phyloP scores from a whole-genome alignment of 2,113 vertebrate genomes.

The Zeus faber region DNA sequence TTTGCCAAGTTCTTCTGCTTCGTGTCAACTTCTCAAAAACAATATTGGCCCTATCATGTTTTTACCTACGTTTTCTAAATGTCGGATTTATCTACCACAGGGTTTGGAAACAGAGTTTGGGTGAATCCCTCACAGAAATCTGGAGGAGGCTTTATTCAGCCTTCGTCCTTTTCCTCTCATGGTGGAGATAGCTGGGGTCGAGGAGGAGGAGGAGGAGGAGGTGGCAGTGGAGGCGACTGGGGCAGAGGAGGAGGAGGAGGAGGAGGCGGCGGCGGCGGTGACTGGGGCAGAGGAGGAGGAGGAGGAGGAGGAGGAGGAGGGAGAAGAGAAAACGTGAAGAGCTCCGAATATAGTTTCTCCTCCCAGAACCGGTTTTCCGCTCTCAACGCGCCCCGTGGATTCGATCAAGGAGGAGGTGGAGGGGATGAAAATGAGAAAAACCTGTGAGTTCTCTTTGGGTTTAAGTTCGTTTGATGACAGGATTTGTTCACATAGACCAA shows the following conservation, averaged over 20 bases:
- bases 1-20: too few species aligned
- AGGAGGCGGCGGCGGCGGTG: constrained; percentile 57
- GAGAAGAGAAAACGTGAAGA: constrained; percentile 54
- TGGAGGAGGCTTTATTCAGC: constrained; percentile 76
- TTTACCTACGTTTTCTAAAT: too few species aligned
- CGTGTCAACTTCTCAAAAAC: too few species aligned
- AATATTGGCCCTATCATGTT: too few species aligned
- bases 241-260: constrained; percentile 56
- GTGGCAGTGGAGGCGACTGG: constrained; percentile 58
- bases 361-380: constrained; percentile 78
- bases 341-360: constrained; percentile 67
- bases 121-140: constrained; percentile 76
- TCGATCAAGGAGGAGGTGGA: constrained; percentile 52
- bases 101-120: constrained; percentile 76
- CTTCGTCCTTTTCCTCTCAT: constrained; percentile 78
- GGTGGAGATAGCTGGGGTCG: constrained; percentile 48
- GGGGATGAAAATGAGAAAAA: constrained; percentile 80
- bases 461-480: too few species aligned
- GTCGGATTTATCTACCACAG: constrained; percentile 56
- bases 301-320: constrained; percentile 60
- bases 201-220: constrained; percentile 55
- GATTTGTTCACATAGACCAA: too few species aligned
- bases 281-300: constrained; percentile 21
- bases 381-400: constrained; percentile 42
- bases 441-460: constrained; percentile 87